These are phyloP conservation scores for Girardia tigrina DNA, from an alignment of 2,888 invertebrate genomes.

Conservation along the genomic window DNA sequence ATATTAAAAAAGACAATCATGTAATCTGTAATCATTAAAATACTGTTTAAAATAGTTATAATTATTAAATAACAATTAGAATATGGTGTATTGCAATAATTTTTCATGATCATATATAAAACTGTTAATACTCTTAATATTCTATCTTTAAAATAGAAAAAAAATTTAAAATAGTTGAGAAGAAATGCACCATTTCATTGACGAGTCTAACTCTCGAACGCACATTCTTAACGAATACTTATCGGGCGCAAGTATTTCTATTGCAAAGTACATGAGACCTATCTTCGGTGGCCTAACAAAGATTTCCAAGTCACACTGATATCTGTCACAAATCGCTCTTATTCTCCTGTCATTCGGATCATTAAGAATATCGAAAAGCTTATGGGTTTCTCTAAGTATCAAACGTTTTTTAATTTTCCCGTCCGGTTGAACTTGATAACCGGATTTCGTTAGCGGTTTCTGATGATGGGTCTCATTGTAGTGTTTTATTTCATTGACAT, in stretches of 20 bases:
- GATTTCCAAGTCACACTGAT: not conserved
- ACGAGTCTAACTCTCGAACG: slow-evolving; percentile 21
- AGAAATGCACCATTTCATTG: slow-evolving; percentile 26
- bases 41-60: no score
- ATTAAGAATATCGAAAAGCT: slow-evolving; percentile 7
- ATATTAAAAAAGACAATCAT: no score
- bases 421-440: no score
- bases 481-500: not conserved
- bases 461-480: not conserved
- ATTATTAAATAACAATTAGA: not conserved
- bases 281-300: slow-evolving; percentile 18
- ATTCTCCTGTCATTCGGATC: slow-evolving; percentile 20
- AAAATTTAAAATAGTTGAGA: slow-evolving; percentile 19
- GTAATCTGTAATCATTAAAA: not conserved
- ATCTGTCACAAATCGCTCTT: slow-evolving; percentile 25
- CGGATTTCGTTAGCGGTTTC: no score
- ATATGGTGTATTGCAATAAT: not conserved
- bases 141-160: not conserved
- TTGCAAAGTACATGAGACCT: slow-evolving; percentile 14
- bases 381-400: no score
- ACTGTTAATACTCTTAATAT: not conserved
- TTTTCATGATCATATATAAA: not conserved
- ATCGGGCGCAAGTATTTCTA: not conserved
- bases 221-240: slow-evolving; percentile 5
- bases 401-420: no score